Evolutionary conservation across 2,888 invertebrate species (phyloP), one percentile per base, ranked within the genome.

Genomic region (Nipponacmea schrenckii): DNA sequence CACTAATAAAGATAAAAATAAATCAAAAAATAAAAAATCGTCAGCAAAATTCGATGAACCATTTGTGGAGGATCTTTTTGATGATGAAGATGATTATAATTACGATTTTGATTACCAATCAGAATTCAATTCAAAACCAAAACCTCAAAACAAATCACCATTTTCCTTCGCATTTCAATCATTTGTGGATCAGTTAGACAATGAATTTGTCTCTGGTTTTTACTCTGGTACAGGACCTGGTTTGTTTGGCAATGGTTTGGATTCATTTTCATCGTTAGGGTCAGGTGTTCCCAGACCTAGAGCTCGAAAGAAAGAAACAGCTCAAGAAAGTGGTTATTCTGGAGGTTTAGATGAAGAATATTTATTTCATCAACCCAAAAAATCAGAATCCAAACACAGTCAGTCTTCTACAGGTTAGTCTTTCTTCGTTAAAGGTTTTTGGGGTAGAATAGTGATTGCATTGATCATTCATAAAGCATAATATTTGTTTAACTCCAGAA

Each of bases 91-190:
- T 20, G 27, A 45, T 2, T 7, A 14, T 10, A 39, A 39, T 1
- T 56, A 12, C 20, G 14, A 24, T 20, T 67, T n/a, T 12, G 15
- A 15, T 20, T 62, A 62, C 67, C 14, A 45, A n/a, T 14, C 39
- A 24, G 44, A 66, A 66, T 24, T 46, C n/a, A 17, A 44, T 14
- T 20, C 66, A 2, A 45, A 44, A 44, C 39, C 44, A 15, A 69
- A 48, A 45, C 31, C 26, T 27, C 45, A 64, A 46, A 46, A 17
- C 12, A 17, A 26, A 44, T 44, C 68, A 15, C 46, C 66, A 44
- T 84, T 81, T 69, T 83, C 83, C 2, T 80, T 79, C 69, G 84
- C 84, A 8, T 84, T 84, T 71, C 78, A 78, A 62, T 79, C 79
- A 50, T 84, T 84, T 77, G 80, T 84, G n/a, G 81, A 83, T 77